Base-by-base conservation (phyloP, 2,113 vertebrate genomes). In the Leptocoma aspasia region DNA sequence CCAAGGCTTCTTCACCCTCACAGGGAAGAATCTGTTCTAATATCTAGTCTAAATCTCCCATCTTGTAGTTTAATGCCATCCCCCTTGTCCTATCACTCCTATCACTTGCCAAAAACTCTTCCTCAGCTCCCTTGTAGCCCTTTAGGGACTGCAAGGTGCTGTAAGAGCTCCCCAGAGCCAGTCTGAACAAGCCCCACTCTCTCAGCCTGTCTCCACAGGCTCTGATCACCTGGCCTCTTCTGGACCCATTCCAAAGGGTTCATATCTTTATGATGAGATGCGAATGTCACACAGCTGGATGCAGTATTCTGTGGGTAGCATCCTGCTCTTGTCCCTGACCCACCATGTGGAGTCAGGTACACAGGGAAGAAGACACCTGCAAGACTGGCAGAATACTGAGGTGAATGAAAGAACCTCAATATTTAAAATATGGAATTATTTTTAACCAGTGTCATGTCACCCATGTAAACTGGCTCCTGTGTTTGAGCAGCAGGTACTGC, bases 381-480 rank as follows among this genome's bases (percentile, higher is more conserved):
- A 86, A 79, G 41, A 60, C 19, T 30, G 35, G 9, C 6, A 54
- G 60, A 63, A 63, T 45, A 47, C 3, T 4, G 2, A 66, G 16
- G 31, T n/a, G 11, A 64, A n/a, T 68, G 33, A 68, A 77, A 78
- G 21, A 78, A 59, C 27, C 11, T 75, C 15, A 57, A 0, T 2
- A 0, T 78, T 91, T 70, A 42, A 73, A 65, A 41, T 30, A 52
- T 23, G 24, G 22, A n/a, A 35, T 15, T 61, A 7, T 44, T 87
- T 87, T 85, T 52, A 79, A 64, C 13, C 16, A 14, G 15, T 21
- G 27, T 31, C 1, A 0, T 11, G 5, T 22, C 26, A 13, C 20
- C 54, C 9, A 7, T 13, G 47, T 1, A 5, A 71, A 39, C 35
- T 17, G 24, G 6, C 6, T 1, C 0, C 15, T 20, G n/a, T 0